Base-by-base conservation (phyloP, 2,888 invertebrate genomes). In the Herminia tarsipennalis region DNA sequence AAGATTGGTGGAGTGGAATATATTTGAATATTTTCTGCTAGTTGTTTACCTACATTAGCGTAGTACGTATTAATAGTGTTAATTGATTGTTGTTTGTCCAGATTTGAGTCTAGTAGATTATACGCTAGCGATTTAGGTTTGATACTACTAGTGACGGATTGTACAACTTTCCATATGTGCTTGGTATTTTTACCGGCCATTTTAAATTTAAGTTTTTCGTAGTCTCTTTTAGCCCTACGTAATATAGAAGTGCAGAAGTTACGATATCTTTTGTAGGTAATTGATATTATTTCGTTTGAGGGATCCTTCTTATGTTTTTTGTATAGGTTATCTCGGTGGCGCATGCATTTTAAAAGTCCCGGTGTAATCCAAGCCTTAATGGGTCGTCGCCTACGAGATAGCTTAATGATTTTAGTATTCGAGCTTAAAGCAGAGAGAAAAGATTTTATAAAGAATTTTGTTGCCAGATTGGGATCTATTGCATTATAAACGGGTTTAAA, bases 241-340 rank as follows among this genome's bases (percentile, higher is more conserved):
- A 30, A 6, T 8, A 30, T 0, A 6, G 9, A 16, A 3, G n/a
- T 21, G 10, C 38, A 38, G 10, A 16, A 38, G n/a, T 38, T 38
- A 2, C 29, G 21, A 16, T 29, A 38, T 9, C 38, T 20, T 3
- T 16, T 38, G n/a, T 38, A 38, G 10, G 29, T 9, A 2, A 22
- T 3, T 6, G 2, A 6, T 5, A 38, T 6, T 16, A 29, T 16
- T 5, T 16, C 22, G 9, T 30, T 30, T 3, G 16, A 1, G 2
- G 29, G 30, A 1, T 30, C 8, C 2, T 14, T 20, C 10, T 16
- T 38, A 3, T 16, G 1, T 14, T 9, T 12, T 9, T 20, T 38
- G 9, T 21, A 10, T n/a, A 38, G 13, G 3, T 25, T 25, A 12
- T 36, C 17, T 9, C 35, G 16, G 10, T 36, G 35, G 6, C 35